Percentiles rank a stretch among this genome's conserved stretches.
Evolutionary conservation across 2,797 vertebrate genomes (phyloP).

Genomic region (Enteromius thamalakanensis): DNA sequence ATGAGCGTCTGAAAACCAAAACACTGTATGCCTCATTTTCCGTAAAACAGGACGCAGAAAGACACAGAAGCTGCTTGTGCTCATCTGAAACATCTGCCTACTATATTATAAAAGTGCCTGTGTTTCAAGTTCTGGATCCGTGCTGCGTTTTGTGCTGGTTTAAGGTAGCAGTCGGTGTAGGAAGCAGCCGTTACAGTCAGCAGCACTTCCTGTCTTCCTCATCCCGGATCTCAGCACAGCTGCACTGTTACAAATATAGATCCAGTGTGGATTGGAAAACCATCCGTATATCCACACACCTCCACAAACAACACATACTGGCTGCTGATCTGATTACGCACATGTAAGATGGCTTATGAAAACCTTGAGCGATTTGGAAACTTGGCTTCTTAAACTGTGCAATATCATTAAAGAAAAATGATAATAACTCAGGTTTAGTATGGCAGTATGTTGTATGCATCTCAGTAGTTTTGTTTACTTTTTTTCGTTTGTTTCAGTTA

Average conservation of each 20-base stretch:
- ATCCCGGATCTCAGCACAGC: slow-evolving; percentile 64
- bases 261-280: slow-evolving; percentile 54
- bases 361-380: background rate
- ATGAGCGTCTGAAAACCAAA: background rate
- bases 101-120: background rate
- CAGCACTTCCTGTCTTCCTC: slow-evolving; percentile 63
- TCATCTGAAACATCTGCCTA: background rate
- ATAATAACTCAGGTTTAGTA: no score
- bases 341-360: background rate
- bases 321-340: background rate
- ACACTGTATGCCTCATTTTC: background rate
- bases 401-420: background rate
- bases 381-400: background rate
- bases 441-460: background rate
- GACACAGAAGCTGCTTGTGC: background rate
- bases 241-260: slow-evolving; percentile 67
- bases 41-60: background rate
- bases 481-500: background rate
- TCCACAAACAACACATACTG: background rate
- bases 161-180: slow-evolving; percentile 40
- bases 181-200: slow-evolving; percentile 54
- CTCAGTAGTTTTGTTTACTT: background rate
- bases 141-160: slow-evolving; percentile 3
- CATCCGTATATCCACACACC: slow-evolving; percentile 42
- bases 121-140: background rate